Evolutionary conservation across 2,113 vertebrate genomes (phyloP).

Genomic region (Lethenteron camtschaticum): DNA sequence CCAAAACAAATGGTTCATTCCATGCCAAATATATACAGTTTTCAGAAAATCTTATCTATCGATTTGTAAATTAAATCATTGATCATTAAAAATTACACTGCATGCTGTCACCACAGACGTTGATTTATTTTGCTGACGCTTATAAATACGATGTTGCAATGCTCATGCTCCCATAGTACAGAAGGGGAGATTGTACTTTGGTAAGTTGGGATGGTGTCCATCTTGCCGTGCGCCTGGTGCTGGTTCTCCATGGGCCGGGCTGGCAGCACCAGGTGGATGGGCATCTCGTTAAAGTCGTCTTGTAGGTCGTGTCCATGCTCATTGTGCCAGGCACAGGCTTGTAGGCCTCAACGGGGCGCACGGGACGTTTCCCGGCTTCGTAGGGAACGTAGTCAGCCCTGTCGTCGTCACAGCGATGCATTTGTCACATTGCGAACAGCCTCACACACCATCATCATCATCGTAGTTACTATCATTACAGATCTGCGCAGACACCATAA

Average conservation of each 20-base stretch:
- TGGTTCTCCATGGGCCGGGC: conserved; percentile 24
- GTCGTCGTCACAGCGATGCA: conserved; percentile 10
- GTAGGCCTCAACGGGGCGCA: conserved; percentile 6
- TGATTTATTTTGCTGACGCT: conserved; percentile 9
- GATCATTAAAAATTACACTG: conserved; percentile 13
- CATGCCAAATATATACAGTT: conserved; percentile 22
- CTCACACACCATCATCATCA: neutral
- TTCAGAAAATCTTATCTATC: conserved; percentile 20
- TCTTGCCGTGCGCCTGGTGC: conserved; percentile 18
- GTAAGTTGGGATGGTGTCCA: conserved; percentile 48
- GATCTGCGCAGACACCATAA: neutral
- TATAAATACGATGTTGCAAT: conserved; percentile 10
- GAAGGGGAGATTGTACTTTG: conserved; percentile 25
- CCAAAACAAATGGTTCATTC: neutral
- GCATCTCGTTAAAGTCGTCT: conserved; percentile 28
- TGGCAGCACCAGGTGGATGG: conserved; percentile 24
- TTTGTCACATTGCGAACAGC: neutral
- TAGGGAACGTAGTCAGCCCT: conserved; percentile 20
- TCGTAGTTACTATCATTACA: neutral
- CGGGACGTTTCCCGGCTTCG: conserved; percentile 15
- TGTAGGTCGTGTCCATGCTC: conserved; percentile 35
- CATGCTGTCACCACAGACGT: too few relatives aligned
- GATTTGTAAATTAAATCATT: conserved; percentile 14
- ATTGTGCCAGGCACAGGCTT: conserved; percentile 16
- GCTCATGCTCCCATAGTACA: neutral